Evolutionary conservation across 2,113 vertebrate species (phyloP), one percentile per base, ranked within the genome.

Genomic region (Pitta sordida): DNA sequence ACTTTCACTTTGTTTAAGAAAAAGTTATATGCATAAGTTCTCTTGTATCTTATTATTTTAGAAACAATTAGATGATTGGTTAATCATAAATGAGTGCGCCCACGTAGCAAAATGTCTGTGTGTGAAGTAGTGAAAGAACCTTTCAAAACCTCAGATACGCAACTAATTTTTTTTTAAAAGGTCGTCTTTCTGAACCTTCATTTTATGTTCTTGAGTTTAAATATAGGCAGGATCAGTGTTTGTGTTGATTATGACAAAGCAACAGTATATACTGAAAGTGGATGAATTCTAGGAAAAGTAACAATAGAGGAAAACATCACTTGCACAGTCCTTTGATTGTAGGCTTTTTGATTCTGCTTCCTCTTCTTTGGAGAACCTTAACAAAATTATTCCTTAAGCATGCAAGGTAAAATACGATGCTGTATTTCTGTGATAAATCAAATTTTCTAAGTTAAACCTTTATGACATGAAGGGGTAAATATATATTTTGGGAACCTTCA

Each of bases 221-320:
- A 48, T 75, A 15, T 3, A 62, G 11, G n/a, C 39, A 9, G 32
- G 26, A n/a, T 74, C 21, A 19, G 12, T 22, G 51, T 20, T 84
- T 69, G 19, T 69, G 46, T 39, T 86, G 58, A 19, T 83, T 56
- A 10, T 59, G 75, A 46, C 0, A 12, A n/a, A 90, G 39, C 23
- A 94, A 26, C 36, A 43, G 39, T 36, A 3, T 63, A 55, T 92
- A 30, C n/a, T 93, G 75, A 93, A 95, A 90, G 78, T 71, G 43
- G 37, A 60, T 86, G 88, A 91, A 94, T 94, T 96, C 58, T 91
- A 96, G 96, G 95, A 94, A 94, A 93, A 93, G 65, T 74, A 93
- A 84, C 80, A 89, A 78, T 83, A 24, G 81, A 59, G 59, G 23
- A 85, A 65, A 73, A 41, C 43, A 83, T 68, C 56, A 19, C 36